These are phyloP conservation scores for Thecocarcelia acutangulata DNA, from an alignment of 2,888 invertebrate genomes.

Conservation along the genomic window DNA sequence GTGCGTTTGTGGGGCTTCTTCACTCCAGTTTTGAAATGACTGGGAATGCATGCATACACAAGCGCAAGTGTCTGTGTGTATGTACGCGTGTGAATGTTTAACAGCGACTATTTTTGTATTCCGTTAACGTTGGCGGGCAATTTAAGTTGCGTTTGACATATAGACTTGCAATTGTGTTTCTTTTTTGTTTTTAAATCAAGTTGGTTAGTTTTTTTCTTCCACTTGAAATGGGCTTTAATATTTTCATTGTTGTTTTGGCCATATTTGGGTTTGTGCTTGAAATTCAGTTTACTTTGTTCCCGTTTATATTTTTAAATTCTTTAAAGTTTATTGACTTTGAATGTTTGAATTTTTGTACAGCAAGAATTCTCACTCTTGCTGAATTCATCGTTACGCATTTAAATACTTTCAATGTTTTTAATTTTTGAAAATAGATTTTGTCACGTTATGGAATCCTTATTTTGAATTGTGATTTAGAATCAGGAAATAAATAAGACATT, in stretches of 20 bases:
- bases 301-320: constrained; percentile 10
- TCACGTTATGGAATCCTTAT: too few relatives aligned
- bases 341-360: too few relatives aligned
- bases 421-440: too few relatives aligned
- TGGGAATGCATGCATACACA: not conserved
- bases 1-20: constrained; percentile 35
- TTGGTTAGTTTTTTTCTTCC: constrained; percentile 9
- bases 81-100: not conserved
- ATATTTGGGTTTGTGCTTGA: constrained; percentile 13
- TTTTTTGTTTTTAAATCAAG: not conserved
- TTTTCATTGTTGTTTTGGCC: not conserved
- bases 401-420: too few relatives aligned
- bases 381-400: too few relatives aligned
- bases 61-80: not conserved
- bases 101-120: constrained; percentile 25
- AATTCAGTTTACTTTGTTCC: constrained; percentile 1
- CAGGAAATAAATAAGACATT: too few relatives aligned
- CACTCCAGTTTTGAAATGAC: constrained; percentile 4
- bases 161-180: constrained; percentile 7
- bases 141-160: constrained; percentile 14
- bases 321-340: constrained; percentile 40
- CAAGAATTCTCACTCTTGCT: too few relatives aligned
- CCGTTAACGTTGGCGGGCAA: constrained; percentile 45
- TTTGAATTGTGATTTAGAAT: too few relatives aligned
- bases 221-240: constrained; percentile 5